Evolutionary conservation across 2,113 vertebrate species (phyloP), one percentile per base, ranked within the genome.

Genomic region (Rhynchomys soricoides): DNA sequence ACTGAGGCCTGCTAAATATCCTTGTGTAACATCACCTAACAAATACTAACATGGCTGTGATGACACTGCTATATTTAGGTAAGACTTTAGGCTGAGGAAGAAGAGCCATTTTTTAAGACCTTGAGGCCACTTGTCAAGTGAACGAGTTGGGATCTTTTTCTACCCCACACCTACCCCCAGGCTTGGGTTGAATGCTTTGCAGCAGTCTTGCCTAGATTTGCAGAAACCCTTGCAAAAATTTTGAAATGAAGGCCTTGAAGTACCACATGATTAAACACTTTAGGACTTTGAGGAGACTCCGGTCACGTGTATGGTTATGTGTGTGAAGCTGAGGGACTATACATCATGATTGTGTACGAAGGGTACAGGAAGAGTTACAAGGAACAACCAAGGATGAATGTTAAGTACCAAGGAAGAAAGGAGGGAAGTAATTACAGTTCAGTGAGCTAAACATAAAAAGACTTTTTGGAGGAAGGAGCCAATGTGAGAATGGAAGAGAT

Each of bases 381-480:
- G 93, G 90, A 87, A 85, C 93, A 94, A 73, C 45, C 71, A 96
- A 91, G 70, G 74, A 85, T 95, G 85, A 97, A 96, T 86, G 64
- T n/a, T 95, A 83, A 95, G 86, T 43, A 40, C 83, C 3, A 3
- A 83, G 26, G 83, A 70, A 89, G 79, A 95, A 97, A 78, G 68
- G 48, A 86, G 22, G 77, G 95, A 97, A 96, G 66, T 77, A 97
- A 96, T 97, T 97, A 94, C 89, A 97, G 57, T 96, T 97, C 95
- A 96, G 90, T 21, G 26, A 90, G 50, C 70, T 96, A 97, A 93
- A 91, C 93, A 81, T 77, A 86, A 45, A 86, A 43, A 40, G 91
- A 94, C n/a, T 92, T 96, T 93, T 89, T 71, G 40, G 89, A 29
- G n/a, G 88, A 96, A 97, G 89, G 75, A 94, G 64, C 77, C 91